A percentile compares a stretch with the other conserved stretches of the same genome.
These are phyloP conservation scores for Accipiter virgatus DNA, from an alignment of 2,113 vertebrate genomes.

Conservation along the genomic window DNA sequence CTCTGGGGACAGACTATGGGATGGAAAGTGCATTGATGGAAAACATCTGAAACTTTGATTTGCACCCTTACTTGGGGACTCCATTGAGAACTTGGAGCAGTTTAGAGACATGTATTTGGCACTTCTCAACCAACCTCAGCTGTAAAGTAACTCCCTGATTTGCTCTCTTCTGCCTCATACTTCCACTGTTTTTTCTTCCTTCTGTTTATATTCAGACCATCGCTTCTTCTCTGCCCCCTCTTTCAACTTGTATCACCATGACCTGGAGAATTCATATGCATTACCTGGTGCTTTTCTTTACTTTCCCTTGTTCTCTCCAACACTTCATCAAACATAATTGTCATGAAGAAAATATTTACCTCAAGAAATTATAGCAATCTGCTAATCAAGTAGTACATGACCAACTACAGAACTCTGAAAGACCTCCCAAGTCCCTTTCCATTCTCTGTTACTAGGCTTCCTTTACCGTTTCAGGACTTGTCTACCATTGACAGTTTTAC, in stretches of 20 bases:
- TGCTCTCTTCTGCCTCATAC: background rate
- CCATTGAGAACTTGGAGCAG: background rate
- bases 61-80: background rate
- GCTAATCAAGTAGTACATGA: background rate
- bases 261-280: accelerated
- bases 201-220: background rate
- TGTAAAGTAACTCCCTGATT: background rate
- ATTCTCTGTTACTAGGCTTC: background rate
- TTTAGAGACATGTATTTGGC: background rate
- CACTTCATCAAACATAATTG: background rate
- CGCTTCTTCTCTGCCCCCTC: background rate
- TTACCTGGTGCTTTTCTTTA: background rate
- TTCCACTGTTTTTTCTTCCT: background rate
- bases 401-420: background rate
- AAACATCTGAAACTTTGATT: background rate
- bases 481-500: background rate
- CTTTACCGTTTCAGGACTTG: background rate
- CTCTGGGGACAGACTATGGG: background rate
- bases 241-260: background rate
- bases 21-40: background rate
- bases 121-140: background rate
- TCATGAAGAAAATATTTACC: background rate
- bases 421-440: background rate
- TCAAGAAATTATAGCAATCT: background rate
- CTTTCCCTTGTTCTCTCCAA: background rate